phyloP scores from a whole-genome alignment of 2,113 vertebrate genomes.

The Anarhynchus alexandrinus region DNA sequence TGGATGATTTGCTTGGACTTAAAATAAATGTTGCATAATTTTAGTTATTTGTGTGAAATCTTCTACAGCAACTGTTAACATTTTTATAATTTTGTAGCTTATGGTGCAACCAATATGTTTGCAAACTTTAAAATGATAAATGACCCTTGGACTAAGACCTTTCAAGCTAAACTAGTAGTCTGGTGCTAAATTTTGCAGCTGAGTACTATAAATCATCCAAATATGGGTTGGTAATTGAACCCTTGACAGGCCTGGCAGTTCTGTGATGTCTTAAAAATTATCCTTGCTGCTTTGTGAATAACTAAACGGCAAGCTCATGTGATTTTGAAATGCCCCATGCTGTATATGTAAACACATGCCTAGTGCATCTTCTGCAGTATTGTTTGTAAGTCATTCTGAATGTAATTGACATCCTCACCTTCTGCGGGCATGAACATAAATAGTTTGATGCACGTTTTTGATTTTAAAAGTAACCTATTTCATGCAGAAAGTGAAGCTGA shows the following conservation, averaged over 20 bases:
- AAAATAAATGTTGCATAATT: not conserved
- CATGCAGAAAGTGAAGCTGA: not conserved
- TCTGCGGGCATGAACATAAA: not conserved
- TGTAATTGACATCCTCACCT: not conserved
- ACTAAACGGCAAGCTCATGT: not conserved
- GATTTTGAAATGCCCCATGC: conserved; percentile 11
- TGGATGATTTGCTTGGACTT: not conserved
- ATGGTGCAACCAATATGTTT: not conserved
- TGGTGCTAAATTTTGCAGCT: conserved; percentile 49
- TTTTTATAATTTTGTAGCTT: conserved; percentile 7
- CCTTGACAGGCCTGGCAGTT: conserved; percentile 22
- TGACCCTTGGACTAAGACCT: not conserved
- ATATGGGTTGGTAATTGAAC: conserved; percentile 15
- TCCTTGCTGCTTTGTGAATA: conserved; percentile 33
- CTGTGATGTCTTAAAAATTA: conserved; percentile 29
- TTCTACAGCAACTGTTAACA: not conserved
- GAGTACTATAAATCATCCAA: conserved; percentile 43
- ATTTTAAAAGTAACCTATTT: not conserved
- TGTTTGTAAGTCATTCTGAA: not conserved
- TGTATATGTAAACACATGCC: conserved; percentile 26
- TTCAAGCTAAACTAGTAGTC: not conserved
- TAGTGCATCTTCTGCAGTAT: not conserved
- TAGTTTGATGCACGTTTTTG: not conserved
- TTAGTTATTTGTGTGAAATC: not conserved
- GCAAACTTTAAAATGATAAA: conserved; percentile 18